Evolutionary conservation across 2,888 invertebrate genomes (phyloP).

Genomic region (Andrena trimmerana): DNA sequence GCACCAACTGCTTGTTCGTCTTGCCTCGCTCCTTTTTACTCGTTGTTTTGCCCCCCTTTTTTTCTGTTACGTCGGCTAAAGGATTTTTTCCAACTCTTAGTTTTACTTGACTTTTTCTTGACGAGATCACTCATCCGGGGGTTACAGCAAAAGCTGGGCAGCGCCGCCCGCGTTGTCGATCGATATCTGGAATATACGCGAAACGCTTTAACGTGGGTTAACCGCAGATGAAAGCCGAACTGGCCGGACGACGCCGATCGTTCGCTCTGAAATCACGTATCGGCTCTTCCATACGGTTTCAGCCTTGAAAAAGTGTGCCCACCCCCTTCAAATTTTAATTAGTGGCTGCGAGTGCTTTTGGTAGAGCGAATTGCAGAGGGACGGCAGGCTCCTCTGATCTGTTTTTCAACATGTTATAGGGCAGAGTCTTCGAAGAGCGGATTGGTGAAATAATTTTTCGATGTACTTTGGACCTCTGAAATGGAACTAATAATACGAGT

Average conservation of each 20-base stretch:
- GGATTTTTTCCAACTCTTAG: background rate
- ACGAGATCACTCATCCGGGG: constrained; percentile 35
- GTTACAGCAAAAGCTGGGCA: constrained; percentile 39
- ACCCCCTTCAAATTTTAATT: constrained; percentile 57
- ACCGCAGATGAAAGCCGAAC: constrained; percentile 69
- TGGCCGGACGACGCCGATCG: constrained; percentile 42
- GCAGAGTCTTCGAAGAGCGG: background rate
- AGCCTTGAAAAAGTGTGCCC: constrained; percentile 37
- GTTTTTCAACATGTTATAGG: constrained; percentile 21
- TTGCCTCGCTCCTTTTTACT: constrained; percentile 4
- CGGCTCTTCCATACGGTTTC: constrained; percentile 40
- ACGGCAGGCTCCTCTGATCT: constrained; percentile 16
- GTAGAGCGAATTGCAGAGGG: constrained; percentile 16
- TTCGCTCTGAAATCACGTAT: constrained; percentile 59
- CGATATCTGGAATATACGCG: constrained; percentile 68
- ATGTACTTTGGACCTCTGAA: background rate
- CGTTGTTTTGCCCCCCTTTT: background rate
- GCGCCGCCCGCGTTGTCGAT: constrained; percentile 45
- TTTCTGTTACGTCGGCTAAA: background rate
- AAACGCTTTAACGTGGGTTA: constrained; percentile 73
- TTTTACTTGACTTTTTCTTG: constrained; percentile 20
- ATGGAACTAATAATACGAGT: background rate
- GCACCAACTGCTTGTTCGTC: background rate
- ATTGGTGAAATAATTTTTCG: background rate
- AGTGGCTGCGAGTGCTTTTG: constrained; percentile 46